A percentile compares a stretch with the other conserved stretches of the same genome.
These are phyloP conservation scores for Parambassis ranga DNA, from an alignment of 2,797 vertebrate species.

Conservation along the genomic window DNA sequence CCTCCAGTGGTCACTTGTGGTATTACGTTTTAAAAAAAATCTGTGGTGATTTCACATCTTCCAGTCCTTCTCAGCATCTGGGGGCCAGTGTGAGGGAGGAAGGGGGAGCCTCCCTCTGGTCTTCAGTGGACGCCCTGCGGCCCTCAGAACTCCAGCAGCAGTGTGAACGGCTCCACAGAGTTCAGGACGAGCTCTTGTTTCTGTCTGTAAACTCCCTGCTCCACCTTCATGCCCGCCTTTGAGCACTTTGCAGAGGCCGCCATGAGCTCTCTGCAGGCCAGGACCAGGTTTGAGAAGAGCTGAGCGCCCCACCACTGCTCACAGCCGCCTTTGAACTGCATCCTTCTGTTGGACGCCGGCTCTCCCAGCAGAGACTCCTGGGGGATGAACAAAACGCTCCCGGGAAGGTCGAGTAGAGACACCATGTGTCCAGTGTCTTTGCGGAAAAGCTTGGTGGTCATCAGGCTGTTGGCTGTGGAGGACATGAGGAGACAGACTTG, in stretches of 20 bases:
- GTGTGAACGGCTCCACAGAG: conserved; percentile 85
- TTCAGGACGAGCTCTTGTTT: conserved; percentile 85
- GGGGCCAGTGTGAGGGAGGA: no score
- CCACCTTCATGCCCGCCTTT: conserved; percentile 73
- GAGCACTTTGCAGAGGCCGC: conserved; percentile 71
- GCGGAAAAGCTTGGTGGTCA: conserved; percentile 86
- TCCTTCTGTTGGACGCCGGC: conserved; percentile 68
- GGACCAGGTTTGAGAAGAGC: conserved; percentile 84
- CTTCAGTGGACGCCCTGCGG: neutral
- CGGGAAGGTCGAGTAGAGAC: conserved; percentile 87
- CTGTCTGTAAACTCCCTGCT: conserved; percentile 86
- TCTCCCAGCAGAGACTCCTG: conserved; percentile 87
- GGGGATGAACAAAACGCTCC: conserved; percentile 84
- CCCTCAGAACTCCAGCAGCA: conserved; percentile 87
- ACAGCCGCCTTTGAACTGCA: conserved; percentile 82
- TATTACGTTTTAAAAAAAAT: no score
- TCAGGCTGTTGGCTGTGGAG: conserved; percentile 78
- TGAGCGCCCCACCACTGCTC: conserved; percentile 79
- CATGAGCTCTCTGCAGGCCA: conserved; percentile 81
- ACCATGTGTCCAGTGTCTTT: conserved; percentile 71
- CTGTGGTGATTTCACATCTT: no score
- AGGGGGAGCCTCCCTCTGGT: no score
- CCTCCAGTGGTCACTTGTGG: no score
- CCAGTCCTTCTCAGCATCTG: no score
- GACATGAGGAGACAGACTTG: no score